These are phyloP conservation scores for Vanessa atalanta DNA, from an alignment of 1,140 invertebrate genomes.

Conservation along the genomic window DNA sequence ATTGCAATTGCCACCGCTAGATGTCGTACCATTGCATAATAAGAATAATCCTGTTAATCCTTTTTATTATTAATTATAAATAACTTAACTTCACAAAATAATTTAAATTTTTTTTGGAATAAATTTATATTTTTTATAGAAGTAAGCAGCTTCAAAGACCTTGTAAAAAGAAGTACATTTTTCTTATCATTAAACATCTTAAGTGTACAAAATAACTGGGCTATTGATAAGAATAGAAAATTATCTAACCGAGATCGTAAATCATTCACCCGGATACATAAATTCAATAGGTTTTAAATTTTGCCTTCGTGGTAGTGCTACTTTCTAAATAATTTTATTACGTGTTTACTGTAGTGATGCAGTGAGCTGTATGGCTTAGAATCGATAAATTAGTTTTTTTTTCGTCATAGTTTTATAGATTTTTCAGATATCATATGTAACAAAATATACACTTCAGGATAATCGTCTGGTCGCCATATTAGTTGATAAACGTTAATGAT, in stretches of 20 bases:
- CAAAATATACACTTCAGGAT: too few relatives aligned
- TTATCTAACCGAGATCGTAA: constrained; percentile 2
- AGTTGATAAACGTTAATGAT: too few relatives aligned
- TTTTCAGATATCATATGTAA: too few relatives aligned
- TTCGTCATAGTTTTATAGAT: too few relatives aligned
- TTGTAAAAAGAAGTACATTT: not conserved
- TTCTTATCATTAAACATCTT: not conserved
- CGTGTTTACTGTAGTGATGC: constrained; percentile 1
- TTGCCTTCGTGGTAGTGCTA: not conserved
- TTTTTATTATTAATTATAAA: not conserved
- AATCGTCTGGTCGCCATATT: too few relatives aligned
- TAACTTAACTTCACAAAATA: not conserved
- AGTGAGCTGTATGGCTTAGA: not conserved
- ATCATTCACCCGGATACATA: not conserved
- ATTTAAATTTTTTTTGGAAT: not conserved
- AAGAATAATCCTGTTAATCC: constrained; percentile 8
- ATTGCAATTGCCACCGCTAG: constrained; percentile 54
- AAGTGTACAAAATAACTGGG: not conserved
- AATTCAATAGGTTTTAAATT: not conserved
- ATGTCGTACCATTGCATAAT: constrained; percentile 54
- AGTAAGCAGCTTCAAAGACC: not conserved
- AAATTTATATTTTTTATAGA: not conserved
- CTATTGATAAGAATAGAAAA: constrained; percentile 9
- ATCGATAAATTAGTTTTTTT: not conserved
- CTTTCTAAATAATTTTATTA: constrained; percentile 16